Evolutionary conservation across 2,888 invertebrate species (phyloP), one percentile per base, ranked within the genome.

Genomic region (Morinoia aosen): DNA sequence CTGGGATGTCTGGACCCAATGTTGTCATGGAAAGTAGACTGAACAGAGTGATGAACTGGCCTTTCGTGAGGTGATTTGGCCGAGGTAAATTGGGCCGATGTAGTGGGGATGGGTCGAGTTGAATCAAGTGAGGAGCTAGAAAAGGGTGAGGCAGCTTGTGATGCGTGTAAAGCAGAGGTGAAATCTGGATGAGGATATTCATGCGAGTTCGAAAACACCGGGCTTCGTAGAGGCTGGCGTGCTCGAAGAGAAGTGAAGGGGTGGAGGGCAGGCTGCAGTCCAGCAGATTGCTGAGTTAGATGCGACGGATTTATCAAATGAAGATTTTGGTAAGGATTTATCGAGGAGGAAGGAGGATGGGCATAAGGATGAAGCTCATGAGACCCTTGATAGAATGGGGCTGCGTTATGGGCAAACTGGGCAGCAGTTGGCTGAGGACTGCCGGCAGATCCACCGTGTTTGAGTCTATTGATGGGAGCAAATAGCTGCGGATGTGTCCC

Each of bases 361-460:
- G 57, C 93, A 12, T 57, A 93, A 48, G 93, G 93, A 48, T 93
- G 56, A 56, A 93, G 93, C 57, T 93, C 93, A 57, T 57, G 93
- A 16, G 58, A 93, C 14, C 93, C 58, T 33, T 93, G 93, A 14
- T 57, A 33, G 33, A 93, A 93, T 12, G 4, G 76, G 16, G 58
- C 25, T 8, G 56, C 2, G 93, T 16, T 93, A 93, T 56, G 56
- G 5, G 33, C 33, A 12, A 57, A 57, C 25, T 93, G 56, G 48
- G 56, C 57, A 57, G 57, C 93, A n/a, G 57, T 33, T 58, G 93
- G 57, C 19, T 25, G 93, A 10, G 93, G 93, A 14, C n/a, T 33
- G 19, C 93, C 57, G 19, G n/a, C 56, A 0, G 48, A 11, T 25
- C 93, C 93, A 33, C 33, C 33, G 57, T 90, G 40, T 40, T 48